Evolutionary conservation across 2,113 vertebrate genomes (phyloP).

Genomic region (Dipodomys merriami): DNA sequence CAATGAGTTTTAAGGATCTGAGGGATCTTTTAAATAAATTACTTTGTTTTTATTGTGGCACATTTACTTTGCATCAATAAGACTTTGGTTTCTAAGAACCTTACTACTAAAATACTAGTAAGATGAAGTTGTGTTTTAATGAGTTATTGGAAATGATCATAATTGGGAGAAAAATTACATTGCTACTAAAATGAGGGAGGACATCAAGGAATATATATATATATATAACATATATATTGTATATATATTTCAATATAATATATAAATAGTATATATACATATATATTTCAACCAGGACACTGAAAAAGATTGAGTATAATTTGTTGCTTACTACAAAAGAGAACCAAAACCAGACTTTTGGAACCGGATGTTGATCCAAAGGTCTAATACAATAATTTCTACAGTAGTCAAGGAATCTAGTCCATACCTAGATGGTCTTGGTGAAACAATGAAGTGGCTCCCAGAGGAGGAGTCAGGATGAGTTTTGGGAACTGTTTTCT

Average conservation of each 20-base stretch:
- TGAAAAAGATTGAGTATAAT: background rate
- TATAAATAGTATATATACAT: too few relatives aligned
- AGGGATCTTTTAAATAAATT: background rate
- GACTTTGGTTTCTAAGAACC: background rate
- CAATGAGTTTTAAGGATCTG: background rate
- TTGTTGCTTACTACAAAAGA: background rate
- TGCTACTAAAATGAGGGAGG: too few relatives aligned
- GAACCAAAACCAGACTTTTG: background rate
- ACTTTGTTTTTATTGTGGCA: background rate
- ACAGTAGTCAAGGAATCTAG: too few relatives aligned
- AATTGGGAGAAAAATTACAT: background rate
- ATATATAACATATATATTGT: too few relatives aligned
- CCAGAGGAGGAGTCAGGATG: rapidly evolving
- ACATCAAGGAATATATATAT: too few relatives aligned
- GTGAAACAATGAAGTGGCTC: too few relatives aligned
- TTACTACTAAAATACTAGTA: background rate
- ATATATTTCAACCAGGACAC: background rate
- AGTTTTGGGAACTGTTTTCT: background rate
- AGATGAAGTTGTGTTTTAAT: background rate
- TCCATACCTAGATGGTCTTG: background rate
- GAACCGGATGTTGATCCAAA: background rate
- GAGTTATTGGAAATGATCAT: background rate
- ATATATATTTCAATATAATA: too few relatives aligned
- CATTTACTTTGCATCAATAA: background rate
- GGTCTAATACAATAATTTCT: too few relatives aligned